phyloP scores from a whole-genome alignment of 64 coral and sea anemone species.

The Hydrozoanthus tunicans region DNA sequence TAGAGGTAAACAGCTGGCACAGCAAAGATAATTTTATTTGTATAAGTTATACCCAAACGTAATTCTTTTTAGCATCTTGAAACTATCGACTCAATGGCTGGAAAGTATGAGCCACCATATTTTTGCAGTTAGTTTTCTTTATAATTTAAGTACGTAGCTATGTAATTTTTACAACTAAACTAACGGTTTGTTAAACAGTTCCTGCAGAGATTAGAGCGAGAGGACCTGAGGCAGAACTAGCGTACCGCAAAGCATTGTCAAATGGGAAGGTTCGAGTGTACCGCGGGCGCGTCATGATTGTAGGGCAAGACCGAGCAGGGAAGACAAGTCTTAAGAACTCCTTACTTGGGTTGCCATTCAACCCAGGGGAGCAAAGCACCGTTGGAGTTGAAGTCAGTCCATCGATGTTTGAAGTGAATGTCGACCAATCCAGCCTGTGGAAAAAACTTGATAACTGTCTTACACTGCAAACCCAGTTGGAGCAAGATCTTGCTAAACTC shows the following conservation, averaged over 20 bases:
- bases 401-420: conserved; percentile 35
- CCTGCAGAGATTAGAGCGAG: conserved; percentile 19
- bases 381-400: conserved; percentile 37
- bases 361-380: conserved; percentile 11
- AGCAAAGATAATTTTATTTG: too few species aligned
- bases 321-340: conserved; percentile 28
- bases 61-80: too few species aligned
- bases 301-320: not conserved
- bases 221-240: conserved; percentile 32
- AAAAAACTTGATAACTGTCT: not conserved
- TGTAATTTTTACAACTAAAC: too few species aligned
- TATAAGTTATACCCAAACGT: too few species aligned
- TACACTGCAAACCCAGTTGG: not conserved
- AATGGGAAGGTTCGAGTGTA: conserved; percentile 28
- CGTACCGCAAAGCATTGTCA: conserved; percentile 35
- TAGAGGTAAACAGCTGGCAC: too few species aligned
- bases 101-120: too few species aligned
- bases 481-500: conserved; percentile 10
- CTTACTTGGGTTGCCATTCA: conserved; percentile 6
- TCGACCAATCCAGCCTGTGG: conserved; percentile 9
- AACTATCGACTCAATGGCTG: too few species aligned
- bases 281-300: conserved; percentile 9
- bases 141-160: too few species aligned
- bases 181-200: not conserved
- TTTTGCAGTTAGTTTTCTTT: too few species aligned